A percentile compares a stretch with the other conserved stretches of the same genome.
phyloP scores from a whole-genome alignment of 1,140 invertebrate species.

The Frieseomelitta varia region DNA sequence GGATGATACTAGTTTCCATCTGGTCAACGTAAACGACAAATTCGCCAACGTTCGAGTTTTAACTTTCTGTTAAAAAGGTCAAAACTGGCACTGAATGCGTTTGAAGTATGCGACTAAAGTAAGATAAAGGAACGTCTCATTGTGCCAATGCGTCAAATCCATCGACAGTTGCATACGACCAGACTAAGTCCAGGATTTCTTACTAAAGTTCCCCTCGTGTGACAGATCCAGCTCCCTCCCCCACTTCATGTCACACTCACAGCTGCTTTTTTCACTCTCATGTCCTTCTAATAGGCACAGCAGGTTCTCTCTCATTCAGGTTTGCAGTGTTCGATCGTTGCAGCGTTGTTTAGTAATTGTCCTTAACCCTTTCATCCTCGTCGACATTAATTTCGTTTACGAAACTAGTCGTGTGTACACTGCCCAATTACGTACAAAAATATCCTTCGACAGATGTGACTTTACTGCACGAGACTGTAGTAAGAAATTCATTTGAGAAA shows the following conservation, averaged over 20 bases:
- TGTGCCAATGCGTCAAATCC: not conserved
- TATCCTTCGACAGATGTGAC: not conserved
- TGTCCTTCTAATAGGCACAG: not conserved
- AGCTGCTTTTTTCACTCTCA: not conserved
- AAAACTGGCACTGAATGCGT: slow-evolving; percentile 13
- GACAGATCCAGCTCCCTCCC: not conserved
- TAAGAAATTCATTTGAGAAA: not conserved
- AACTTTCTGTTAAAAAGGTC: not conserved
- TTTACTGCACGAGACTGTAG: not conserved
- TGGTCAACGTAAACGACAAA: not conserved
- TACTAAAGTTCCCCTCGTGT: not conserved
- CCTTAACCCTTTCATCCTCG: slow-evolving; percentile 7
- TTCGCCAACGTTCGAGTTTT: too few relatives aligned
- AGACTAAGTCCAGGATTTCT: not conserved
- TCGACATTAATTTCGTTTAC: not conserved
- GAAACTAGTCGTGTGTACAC: not conserved
- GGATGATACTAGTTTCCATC: too few relatives aligned
- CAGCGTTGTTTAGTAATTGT: not conserved
- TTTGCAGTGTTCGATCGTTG: not conserved
- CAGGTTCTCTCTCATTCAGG: not conserved
- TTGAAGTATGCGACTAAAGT: not conserved
- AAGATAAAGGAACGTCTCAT: not conserved
- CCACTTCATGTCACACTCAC: not conserved
- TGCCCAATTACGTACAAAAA: not conserved
- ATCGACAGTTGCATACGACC: not conserved